A percentile compares a stretch with the other conserved stretches of the same genome.
Conservation (phyloP, 2,888 invertebrate species). For the Apocheima hispidaria region DNA sequence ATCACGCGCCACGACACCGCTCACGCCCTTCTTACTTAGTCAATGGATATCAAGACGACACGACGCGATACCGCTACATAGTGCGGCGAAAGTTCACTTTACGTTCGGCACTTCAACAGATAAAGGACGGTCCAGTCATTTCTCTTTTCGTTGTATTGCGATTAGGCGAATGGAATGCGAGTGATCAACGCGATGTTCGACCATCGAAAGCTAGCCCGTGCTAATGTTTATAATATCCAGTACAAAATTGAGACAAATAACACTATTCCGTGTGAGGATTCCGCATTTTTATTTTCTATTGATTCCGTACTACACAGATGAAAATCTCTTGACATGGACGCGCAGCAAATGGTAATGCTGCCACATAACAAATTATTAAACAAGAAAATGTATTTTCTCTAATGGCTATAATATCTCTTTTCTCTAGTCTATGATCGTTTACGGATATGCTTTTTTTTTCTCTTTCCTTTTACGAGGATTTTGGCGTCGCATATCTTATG, state of each 20-base stretch:
- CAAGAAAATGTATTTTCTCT: no score
- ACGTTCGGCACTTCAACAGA: constrained; percentile 74
- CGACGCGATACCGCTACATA: constrained; percentile 70
- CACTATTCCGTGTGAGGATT: constrained; percentile 67
- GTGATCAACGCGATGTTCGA: constrained; percentile 25
- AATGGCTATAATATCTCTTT: no score
- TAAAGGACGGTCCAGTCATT: constrained; percentile 80
- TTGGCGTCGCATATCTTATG: no score
- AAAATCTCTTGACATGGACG: constrained; percentile 82
- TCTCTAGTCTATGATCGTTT: no score
- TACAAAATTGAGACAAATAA: constrained; percentile 54
- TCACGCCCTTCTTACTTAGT: constrained; percentile 36
- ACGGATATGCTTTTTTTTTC: no score
- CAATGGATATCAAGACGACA: constrained; percentile 38
- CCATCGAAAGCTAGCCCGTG: constrained; percentile 35
- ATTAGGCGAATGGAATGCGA: constrained; percentile 44
- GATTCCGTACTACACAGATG: constrained; percentile 76
- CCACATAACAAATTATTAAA: constrained; percentile 48
- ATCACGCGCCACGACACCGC: constrained; percentile 62
- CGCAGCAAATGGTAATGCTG: constrained; percentile 75
- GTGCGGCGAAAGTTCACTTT: constrained; percentile 62
- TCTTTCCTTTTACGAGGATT: no score
- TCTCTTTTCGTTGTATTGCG: constrained; percentile 69
- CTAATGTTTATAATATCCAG: constrained; percentile 43
- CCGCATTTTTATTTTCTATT: constrained; percentile 80